A percentile compares a stretch with the other conserved stretches of the same genome.
Conservation (phyloP, 2,888 invertebrate species). For the Amphimallon solstitiale region DNA sequence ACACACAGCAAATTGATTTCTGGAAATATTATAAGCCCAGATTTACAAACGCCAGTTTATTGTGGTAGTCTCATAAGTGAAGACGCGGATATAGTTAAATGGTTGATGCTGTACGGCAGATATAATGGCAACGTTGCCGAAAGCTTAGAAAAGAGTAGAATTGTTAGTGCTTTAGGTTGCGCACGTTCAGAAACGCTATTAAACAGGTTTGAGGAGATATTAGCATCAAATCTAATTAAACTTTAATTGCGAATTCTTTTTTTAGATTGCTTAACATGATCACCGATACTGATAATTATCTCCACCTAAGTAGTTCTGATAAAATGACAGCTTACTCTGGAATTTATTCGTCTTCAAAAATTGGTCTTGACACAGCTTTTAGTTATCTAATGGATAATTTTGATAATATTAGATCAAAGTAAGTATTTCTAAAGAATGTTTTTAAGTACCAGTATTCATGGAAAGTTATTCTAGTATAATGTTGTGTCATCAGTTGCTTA, state of each 20-base stretch:
- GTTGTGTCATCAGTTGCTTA: too few relatives aligned
- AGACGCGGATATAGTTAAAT: not conserved
- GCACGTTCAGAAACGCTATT: not conserved
- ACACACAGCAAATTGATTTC: conserved; percentile 9
- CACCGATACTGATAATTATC: not conserved
- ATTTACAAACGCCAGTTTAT: conserved; percentile 23
- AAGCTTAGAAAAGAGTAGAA: conserved; percentile 5
- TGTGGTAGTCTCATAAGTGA: conserved; percentile 20
- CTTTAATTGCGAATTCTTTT: not conserved
- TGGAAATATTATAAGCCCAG: not conserved
- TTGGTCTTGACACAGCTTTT: conserved; percentile 16
- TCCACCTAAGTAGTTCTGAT: not conserved
- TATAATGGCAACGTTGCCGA: conserved; percentile 2
- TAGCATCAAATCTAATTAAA: not conserved
- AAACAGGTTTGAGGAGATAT: conserved; percentile 1
- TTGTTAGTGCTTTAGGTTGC: conserved; percentile 18
- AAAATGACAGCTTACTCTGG: not conserved
- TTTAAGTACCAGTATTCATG: too few relatives aligned
- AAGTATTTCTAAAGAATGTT: not conserved
- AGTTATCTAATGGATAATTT: conserved; percentile 4
- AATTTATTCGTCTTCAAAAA: conserved; percentile 5
- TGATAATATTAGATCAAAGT: not conserved
- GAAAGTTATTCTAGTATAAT: too few relatives aligned
- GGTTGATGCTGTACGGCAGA: not conserved
- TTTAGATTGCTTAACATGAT: conserved; percentile 16